Conservation (phyloP, 1,140 invertebrate species). For the Periplaneta americana region DNA sequence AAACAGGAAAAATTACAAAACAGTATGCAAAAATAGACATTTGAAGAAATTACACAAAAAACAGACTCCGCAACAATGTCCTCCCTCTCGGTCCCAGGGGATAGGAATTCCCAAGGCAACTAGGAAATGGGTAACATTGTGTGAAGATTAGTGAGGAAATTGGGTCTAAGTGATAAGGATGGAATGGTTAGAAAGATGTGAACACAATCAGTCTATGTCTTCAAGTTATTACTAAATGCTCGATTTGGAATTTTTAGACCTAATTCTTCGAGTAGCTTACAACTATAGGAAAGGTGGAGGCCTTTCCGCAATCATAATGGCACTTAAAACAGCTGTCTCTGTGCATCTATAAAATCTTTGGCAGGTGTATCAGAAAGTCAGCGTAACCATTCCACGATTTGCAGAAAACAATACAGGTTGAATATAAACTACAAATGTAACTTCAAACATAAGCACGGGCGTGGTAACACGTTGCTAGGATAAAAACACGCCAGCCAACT, state of each 20-base stretch:
- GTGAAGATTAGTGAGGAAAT: not conserved
- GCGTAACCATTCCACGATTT: conserved; percentile 2
- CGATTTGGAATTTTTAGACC: not conserved
- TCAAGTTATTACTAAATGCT: not conserved
- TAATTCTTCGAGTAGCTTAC: not conserved
- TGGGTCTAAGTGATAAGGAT: not conserved
- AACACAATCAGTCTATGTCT: conserved; percentile 10
- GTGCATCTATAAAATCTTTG: not conserved
- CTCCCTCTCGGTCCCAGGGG: conserved; percentile 7
- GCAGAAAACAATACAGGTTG: not conserved
- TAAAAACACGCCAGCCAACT: conserved; percentile 1
- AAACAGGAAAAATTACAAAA: conserved; percentile 20
- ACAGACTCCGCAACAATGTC: conserved; percentile 12
- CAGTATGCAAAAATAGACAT: conserved; percentile 20
- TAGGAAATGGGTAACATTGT: not conserved
- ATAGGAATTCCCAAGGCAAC: conserved; percentile 17
- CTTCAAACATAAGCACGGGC: conserved; percentile 2
- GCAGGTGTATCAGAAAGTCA: not conserved
- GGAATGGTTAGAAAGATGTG: conserved; percentile 2
- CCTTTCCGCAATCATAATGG: conserved; percentile 15
- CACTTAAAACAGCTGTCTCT: conserved; percentile 14
- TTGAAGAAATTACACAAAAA: conserved; percentile 17
- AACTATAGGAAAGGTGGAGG: conserved; percentile 5
- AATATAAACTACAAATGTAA: not conserved
- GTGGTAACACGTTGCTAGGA: not conserved